Conservation (phyloP, 1,140 invertebrate genomes). For the Brachystomella parvula region DNA sequence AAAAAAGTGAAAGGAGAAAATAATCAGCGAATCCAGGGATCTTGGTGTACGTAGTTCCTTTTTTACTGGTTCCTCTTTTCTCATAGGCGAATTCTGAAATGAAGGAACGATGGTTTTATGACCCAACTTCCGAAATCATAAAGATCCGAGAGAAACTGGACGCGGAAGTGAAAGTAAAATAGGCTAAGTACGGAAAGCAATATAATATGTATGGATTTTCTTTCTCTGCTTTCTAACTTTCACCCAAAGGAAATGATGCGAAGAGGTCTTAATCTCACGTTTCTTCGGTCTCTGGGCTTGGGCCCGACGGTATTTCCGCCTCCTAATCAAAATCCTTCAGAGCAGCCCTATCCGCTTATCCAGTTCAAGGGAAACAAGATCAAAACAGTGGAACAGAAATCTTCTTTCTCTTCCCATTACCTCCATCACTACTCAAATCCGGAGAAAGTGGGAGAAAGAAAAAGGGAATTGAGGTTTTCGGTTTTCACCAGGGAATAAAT, state of each 20-base stretch:
- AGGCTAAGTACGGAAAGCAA: background rate
- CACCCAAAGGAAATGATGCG: background rate
- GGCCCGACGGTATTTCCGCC: no score
- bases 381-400: background rate
- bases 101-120: conserved; percentile 2
- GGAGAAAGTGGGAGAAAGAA: no score
- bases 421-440: no score
- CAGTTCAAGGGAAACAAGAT: background rate
- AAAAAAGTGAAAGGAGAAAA: conserved; percentile 1
- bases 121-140: background rate
- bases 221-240: no score
- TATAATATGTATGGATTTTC: conserved; percentile 10
- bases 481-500: no score
- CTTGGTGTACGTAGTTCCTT: no score
- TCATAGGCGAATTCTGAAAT: background rate
- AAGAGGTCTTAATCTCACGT: background rate
- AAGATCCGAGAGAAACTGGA: background rate
- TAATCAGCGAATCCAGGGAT: no score
- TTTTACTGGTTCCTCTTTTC: background rate
- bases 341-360: background rate
- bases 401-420: no score
- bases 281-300: no score
- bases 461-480: no score
- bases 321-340: background rate
- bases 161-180: background rate